phyloP scores from a whole-genome alignment of 2,113 vertebrate genomes.

The Microtus richardsoni region DNA sequence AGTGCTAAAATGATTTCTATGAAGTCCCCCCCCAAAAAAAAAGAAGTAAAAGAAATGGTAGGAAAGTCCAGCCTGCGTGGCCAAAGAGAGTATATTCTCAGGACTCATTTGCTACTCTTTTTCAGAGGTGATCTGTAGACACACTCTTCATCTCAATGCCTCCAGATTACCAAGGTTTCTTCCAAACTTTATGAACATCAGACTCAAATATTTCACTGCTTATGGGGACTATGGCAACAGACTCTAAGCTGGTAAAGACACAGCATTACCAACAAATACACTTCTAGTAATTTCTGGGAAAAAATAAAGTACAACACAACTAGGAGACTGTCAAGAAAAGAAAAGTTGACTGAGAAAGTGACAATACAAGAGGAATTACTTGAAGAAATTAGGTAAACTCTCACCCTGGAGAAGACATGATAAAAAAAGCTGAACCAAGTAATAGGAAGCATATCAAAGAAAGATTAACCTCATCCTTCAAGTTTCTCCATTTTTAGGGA shows the following conservation, averaged over 20 bases:
- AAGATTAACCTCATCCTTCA: slow-evolving; percentile 53
- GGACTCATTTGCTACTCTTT: background rate
- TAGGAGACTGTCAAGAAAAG: background rate
- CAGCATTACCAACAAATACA: background rate
- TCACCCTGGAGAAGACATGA: background rate
- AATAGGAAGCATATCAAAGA: slow-evolving; percentile 16
- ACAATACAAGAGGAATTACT: background rate
- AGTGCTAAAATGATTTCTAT: slow-evolving; percentile 1
- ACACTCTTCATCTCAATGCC: background rate
- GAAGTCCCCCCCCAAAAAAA: too few relatives aligned
- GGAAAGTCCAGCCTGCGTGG: background rate
- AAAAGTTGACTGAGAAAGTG: background rate
- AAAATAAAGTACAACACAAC: background rate
- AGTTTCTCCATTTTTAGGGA: slow-evolving; percentile 26
- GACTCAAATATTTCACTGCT: slow-evolving; percentile 5
- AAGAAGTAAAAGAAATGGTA: too few relatives aligned
- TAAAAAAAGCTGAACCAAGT: slow-evolving; percentile 15
- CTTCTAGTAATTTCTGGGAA: background rate
- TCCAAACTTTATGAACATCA: background rate
- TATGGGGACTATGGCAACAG: background rate
- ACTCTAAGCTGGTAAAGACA: background rate
- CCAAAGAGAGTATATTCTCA: background rate
- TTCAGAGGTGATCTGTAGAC: background rate
- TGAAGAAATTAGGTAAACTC: background rate
- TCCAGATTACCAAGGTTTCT: background rate